phyloP scores from a whole-genome alignment of 2,113 vertebrate genomes.

The Ariopsis seemanni region DNA sequence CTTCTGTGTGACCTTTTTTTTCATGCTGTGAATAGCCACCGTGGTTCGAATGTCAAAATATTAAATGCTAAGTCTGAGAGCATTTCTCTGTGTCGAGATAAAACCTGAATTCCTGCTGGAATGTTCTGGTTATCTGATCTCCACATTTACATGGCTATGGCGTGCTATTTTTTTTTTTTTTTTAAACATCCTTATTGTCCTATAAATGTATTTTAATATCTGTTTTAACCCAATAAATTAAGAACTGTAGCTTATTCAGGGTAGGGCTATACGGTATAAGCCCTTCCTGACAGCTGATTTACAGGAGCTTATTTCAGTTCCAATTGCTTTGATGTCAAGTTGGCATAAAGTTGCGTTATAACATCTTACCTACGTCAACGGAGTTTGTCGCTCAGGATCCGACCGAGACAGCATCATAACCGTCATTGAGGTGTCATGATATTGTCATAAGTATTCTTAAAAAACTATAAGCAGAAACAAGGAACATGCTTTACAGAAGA shows the following conservation, averaged over 20 bases:
- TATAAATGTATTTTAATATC: background rate
- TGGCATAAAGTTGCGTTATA: background rate
- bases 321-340: background rate
- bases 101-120: background rate
- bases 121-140: background rate
- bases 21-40: background rate
- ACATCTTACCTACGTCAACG: background rate
- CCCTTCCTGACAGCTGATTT: background rate
- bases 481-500: background rate
- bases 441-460: background rate
- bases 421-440: background rate
- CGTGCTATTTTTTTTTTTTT: background rate
- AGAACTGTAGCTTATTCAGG: background rate
- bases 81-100: background rate
- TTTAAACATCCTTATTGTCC: background rate
- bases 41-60: conserved; percentile 26
- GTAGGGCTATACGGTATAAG: too few relatives aligned
- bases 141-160: conserved; percentile 15
- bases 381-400: background rate
- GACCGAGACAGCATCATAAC: background rate
- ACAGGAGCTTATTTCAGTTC: background rate
- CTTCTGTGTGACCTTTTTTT: conserved; percentile 37
- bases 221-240: background rate
- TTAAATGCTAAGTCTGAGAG: background rate
- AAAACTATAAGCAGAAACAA: background rate